Conservation (phyloP, 2,113 vertebrate genomes). For the Nibea albiflora region DNA sequence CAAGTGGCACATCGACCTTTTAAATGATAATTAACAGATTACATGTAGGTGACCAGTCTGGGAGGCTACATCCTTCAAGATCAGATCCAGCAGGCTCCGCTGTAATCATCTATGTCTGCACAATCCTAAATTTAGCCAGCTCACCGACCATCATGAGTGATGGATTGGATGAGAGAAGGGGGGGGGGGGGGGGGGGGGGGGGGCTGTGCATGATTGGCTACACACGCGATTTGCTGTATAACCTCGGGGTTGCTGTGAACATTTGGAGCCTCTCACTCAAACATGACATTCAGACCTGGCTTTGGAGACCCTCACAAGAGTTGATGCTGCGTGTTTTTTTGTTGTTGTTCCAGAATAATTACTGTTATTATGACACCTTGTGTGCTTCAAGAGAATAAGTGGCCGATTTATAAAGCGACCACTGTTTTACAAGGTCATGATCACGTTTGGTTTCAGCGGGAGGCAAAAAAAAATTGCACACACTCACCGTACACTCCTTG, state of each 20-base stretch:
- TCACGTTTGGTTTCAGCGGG: constrained; percentile 44
- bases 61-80: constrained; percentile 1
- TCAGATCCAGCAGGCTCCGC: constrained; percentile 10
- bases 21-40: constrained; percentile 7
- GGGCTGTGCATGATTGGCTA: constrained; percentile 63
- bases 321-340: constrained; percentile 1
- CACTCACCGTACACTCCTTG: constrained; percentile 97
- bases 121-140: constrained; percentile 51
- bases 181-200: constrained; percentile 41
- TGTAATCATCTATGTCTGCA: constrained; percentile 31
- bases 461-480: constrained; percentile 7
- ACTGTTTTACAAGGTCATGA: constrained; percentile 83
- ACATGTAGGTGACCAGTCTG: not conserved
- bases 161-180: constrained; percentile 64
- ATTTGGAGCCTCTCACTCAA: constrained; percentile 50
- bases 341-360: not conserved
- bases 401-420: constrained; percentile 9
- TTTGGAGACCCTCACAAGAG: constrained; percentile 14
- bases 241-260: constrained; percentile 49
- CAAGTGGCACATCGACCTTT: constrained; percentile 13
- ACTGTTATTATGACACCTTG: not conserved
- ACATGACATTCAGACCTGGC: constrained; percentile 50
- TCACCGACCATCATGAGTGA: constrained; percentile 55
- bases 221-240: constrained; percentile 59
- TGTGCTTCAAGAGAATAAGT: not conserved